Conservation (phyloP, 1,140 invertebrate genomes). For the Pararge aegeria region DNA sequence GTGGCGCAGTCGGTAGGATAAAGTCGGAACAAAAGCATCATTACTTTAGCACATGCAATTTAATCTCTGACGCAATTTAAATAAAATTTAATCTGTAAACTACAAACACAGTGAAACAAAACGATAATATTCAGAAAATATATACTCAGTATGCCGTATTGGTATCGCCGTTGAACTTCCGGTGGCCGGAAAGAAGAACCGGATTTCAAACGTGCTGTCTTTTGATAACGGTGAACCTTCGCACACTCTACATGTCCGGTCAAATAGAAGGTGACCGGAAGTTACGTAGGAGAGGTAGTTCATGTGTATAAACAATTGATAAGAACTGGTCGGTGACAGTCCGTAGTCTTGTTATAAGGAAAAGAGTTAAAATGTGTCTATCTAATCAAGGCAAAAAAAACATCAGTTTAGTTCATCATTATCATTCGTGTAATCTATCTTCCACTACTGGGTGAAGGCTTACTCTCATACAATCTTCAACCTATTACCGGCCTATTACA, state of each 20-base stretch:
- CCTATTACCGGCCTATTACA: too few species aligned
- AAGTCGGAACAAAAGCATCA: too few species aligned
- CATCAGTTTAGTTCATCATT: too few species aligned
- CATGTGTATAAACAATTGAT: not conserved
- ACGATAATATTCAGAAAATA: not conserved
- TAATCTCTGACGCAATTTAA: not conserved
- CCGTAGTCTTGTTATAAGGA: too few species aligned
- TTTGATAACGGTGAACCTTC: slow-evolving; percentile 22
- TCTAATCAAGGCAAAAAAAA: too few species aligned
- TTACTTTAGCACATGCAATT: too few species aligned
- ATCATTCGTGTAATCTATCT: too few species aligned
- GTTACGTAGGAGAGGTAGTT: not conserved
- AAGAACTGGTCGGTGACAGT: not conserved
- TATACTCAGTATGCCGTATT: slow-evolving; percentile 1
- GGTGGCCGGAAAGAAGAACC: slow-evolving; percentile 13
- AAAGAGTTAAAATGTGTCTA: too few species aligned
- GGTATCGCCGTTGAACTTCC: slow-evolving; percentile 5
- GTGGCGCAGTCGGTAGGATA: too few species aligned
- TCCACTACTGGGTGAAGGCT: too few species aligned
- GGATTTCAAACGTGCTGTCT: slow-evolving; percentile 17
- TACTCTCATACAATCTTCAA: too few species aligned
- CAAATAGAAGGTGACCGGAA: slow-evolving; percentile 11
- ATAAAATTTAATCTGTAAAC: not conserved
- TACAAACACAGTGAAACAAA: not conserved
- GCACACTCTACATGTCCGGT: slow-evolving; percentile 15